Evolutionary conservation across 92 coral and sea anemone species (phyloP).

Genomic region (Hydrozoanthus gracilis): DNA sequence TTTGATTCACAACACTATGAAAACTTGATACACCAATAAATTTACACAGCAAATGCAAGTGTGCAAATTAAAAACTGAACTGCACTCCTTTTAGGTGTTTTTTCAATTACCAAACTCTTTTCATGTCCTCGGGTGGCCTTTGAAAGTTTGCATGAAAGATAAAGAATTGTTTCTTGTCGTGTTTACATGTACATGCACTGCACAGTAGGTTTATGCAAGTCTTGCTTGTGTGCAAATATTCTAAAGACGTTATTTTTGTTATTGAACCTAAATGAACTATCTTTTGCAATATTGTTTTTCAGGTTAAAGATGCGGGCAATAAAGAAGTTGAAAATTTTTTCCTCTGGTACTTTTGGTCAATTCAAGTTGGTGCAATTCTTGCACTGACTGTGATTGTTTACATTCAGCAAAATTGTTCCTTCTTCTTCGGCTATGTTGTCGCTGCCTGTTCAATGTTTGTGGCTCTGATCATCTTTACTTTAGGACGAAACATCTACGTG

Average conservation of each 20-base stretch:
- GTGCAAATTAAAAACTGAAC: too few species aligned
- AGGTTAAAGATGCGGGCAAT: constrained; percentile 69
- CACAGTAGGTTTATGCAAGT: too few species aligned
- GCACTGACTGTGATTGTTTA: constrained; percentile 77
- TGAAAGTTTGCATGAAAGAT: too few species aligned
- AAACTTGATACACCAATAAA: too few species aligned
- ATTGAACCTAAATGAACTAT: not conserved
- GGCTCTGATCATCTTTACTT: constrained; percentile 64
- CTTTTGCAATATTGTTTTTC: not conserved
- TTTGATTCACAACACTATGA: too few species aligned
- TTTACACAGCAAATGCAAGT: too few species aligned
- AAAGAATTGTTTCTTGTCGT: too few species aligned
- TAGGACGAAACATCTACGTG: constrained; percentile 72
- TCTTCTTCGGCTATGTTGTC: constrained; percentile 81
- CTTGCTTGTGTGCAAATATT: too few species aligned
- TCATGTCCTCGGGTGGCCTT: too few species aligned
- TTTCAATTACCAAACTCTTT: too few species aligned
- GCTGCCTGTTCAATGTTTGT: constrained; percentile 81
- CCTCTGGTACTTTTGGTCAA: constrained; percentile 95
- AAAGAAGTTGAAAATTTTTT: constrained; percentile 81
- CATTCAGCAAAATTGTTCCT: constrained; percentile 69
- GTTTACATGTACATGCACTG: too few species aligned
- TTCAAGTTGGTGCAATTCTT: constrained; percentile 84
- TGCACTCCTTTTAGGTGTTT: too few species aligned
- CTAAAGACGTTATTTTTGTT: not conserved